Evolutionary conservation across 2,113 vertebrate species (phyloP).

Genomic region (Stigmatopora nigra): DNA sequence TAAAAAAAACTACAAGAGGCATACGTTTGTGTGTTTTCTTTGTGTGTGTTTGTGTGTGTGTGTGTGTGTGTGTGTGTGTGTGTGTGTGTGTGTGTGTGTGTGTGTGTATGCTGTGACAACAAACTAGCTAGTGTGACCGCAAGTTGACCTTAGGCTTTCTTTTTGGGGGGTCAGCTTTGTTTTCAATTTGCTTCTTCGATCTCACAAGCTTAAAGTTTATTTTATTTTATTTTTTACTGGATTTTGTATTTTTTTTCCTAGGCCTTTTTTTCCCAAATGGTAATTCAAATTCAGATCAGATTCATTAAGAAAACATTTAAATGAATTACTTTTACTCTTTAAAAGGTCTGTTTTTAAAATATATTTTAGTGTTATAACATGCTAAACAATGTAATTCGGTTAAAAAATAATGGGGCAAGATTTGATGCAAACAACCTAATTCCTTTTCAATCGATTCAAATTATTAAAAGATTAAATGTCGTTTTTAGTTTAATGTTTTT

Average conservation of each 20-base stretch:
- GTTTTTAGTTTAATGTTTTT: background rate
- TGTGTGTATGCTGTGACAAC: constrained; percentile 53
- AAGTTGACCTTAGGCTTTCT: constrained; percentile 47
- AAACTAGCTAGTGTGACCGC: constrained; percentile 52
- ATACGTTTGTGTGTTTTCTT: constrained; percentile 1
- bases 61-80: background rate
- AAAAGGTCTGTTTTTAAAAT: background rate
- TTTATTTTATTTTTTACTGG: background rate
- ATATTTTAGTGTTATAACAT: background rate
- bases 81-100: background rate
- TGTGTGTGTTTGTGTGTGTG: background rate
- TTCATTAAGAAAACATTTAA: background rate
- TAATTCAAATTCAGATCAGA: background rate
- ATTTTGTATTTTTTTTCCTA: background rate
- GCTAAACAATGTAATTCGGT: background rate
- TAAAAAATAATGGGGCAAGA: background rate
- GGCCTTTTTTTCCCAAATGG: background rate
- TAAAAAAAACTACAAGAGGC: background rate
- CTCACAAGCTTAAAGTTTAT: background rate
- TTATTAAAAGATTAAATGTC: background rate
- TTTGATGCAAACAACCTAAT: background rate
- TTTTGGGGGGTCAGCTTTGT: constrained; percentile 35
- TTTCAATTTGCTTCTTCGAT: constrained; percentile 29
- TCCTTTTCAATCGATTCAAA: background rate
- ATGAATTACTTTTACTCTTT: background rate